Conservation (phyloP, 2,113 vertebrate species). For the Xiphophorus couchianus region DNA sequence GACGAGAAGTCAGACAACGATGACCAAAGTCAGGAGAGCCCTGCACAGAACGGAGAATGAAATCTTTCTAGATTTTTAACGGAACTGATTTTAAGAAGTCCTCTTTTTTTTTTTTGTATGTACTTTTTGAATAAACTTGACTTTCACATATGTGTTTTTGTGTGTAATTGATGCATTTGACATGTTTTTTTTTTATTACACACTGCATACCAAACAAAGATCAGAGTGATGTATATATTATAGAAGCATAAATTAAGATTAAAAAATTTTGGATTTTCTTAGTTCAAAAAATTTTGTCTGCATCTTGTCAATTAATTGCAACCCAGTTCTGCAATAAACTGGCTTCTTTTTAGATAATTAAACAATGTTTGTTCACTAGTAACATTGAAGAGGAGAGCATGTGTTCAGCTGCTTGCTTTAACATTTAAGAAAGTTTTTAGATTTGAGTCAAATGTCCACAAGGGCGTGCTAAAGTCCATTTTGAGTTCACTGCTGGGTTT, state of each 20-base stretch:
- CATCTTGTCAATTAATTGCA: too few relatives aligned
- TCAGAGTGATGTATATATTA: neutral
- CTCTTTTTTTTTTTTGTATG: slow-evolving; percentile 44
- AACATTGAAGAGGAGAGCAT: neutral
- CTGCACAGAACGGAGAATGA: slow-evolving; percentile 83
- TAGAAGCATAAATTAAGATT: too few relatives aligned
- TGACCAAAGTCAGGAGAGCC: slow-evolving; percentile 85
- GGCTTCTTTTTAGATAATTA: too few relatives aligned
- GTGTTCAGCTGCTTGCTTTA: neutral
- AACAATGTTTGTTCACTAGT: too few relatives aligned
- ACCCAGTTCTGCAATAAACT: too few relatives aligned
- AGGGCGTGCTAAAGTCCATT: neutral
- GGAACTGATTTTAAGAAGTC: slow-evolving; percentile 16
- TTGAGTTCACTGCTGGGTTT: neutral
- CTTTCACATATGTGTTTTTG: neutral
- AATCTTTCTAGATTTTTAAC: slow-evolving; percentile 20
- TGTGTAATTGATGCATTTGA: neutral
- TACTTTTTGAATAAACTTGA: slow-evolving; percentile 70
- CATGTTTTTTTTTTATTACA: neutral
- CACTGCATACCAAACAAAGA: neutral
- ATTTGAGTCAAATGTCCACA: neutral
- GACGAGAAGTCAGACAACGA: slow-evolving; percentile 95
- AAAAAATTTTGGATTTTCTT: too few relatives aligned
- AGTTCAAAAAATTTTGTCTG: too few relatives aligned
- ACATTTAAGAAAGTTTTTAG: neutral